phyloP scores from a whole-genome alignment of 2,888 invertebrate species.

The Alentia gelatinosa region DNA sequence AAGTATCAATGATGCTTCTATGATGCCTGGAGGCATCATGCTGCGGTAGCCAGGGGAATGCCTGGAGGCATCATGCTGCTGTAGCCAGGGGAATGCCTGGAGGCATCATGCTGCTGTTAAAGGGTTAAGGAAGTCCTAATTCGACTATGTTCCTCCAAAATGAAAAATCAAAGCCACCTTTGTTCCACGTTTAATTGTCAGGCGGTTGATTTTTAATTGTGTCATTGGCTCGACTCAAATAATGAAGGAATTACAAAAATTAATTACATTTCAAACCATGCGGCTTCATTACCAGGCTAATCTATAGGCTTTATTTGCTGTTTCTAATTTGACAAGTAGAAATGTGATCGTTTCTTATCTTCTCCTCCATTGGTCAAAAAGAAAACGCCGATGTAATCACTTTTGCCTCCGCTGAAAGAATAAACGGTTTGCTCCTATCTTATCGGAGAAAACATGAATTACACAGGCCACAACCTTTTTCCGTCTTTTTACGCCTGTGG shows the following conservation, averaged over 20 bases:
- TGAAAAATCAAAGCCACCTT: neutral
- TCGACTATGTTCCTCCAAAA: too few relatives aligned
- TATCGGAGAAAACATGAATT: neutral
- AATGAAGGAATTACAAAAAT: neutral
- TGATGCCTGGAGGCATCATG: too few relatives aligned
- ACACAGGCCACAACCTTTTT: too few relatives aligned
- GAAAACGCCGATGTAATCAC: neutral
- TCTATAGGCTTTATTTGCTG: neutral
- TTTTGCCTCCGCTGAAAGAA: neutral
- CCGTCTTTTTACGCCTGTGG: too few relatives aligned
- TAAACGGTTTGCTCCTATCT: neutral
- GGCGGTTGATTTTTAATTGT: neutral
- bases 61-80: too few relatives aligned
- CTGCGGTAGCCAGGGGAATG: too few relatives aligned
- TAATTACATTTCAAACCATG: neutral
- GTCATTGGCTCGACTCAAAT: neutral
- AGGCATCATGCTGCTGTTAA: too few relatives aligned
- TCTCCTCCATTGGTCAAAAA: neutral
- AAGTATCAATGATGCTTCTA: too few relatives aligned
- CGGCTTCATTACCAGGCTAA: neutral
- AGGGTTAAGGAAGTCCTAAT: too few relatives aligned
- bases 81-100: too few relatives aligned
- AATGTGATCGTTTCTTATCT: neutral
- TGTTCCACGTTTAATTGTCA: neutral
- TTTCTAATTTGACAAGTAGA: conserved; percentile 16